Evolutionary conservation across 2,888 invertebrate genomes (phyloP).

Genomic region (Dolichopus griseipennis): DNA sequence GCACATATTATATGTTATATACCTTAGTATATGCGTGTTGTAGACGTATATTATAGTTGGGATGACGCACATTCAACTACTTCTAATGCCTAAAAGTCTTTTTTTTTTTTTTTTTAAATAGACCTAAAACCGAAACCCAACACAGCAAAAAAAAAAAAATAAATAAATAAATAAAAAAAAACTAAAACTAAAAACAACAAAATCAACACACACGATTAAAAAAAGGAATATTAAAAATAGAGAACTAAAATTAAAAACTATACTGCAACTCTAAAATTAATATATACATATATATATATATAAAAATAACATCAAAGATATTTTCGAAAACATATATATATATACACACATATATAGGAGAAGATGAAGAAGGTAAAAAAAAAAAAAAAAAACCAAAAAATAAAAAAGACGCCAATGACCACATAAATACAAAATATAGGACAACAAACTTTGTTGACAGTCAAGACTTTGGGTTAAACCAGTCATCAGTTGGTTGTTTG

Average conservation of each 20-base stretch:
- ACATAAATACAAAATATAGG: slow-evolving; percentile 9
- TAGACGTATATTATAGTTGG: no score
- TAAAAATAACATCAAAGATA: not conserved
- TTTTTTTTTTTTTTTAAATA: no score
- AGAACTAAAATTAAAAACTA: slow-evolving; percentile 5
- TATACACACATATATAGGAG: no score
- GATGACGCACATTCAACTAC: no score
- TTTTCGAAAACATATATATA: not conserved
- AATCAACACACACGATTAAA: not conserved
- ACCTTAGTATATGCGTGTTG: no score
- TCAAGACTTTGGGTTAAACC: slow-evolving; percentile 9
- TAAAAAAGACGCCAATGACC: slow-evolving; percentile 8
- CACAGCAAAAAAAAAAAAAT: no score
- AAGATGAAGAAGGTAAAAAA: not conserved
- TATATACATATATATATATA: not conserved
- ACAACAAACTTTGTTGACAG: slow-evolving; percentile 11
- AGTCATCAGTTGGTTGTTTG: not conserved
- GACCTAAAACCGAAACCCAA: no score
- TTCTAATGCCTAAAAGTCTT: no score
- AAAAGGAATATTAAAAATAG: not conserved
- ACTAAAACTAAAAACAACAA: not conserved
- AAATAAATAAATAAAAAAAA: no score
- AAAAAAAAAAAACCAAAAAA: no score
- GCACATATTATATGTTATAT: no score
- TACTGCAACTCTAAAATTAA: not conserved